Base-by-base conservation (phyloP, 2,113 vertebrate species). In the Ciconia stormi region DNA sequence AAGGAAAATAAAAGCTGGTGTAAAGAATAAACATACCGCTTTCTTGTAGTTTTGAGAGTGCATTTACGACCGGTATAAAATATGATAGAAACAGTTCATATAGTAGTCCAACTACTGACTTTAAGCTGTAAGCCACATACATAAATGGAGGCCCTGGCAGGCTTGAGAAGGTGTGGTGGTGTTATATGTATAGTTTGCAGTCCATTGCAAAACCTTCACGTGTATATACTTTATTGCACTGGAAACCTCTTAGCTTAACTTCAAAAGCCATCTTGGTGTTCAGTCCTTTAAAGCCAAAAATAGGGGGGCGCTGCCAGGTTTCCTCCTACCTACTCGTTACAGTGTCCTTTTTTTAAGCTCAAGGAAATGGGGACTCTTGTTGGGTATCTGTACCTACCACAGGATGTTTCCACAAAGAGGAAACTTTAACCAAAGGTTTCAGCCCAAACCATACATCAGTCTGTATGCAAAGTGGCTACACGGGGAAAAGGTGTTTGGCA, bases 11-110 rank as follows among this genome's bases (percentile, higher is more conserved):
- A 98, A 98, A 98, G 98, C 99, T 99, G 98, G 98, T 99, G 98
- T 98, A 99, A 99, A 99, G 98, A 98, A 98, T 98, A 98, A 98
- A 99, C 99, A 99, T 99, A 99, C 99, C 99, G 98, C 99, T 99
- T 99, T 99, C 99, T 98, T 99, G 99, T 98, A 98, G 99, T 99
- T 99, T 99, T 98, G 98, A 98, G 98, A 98, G 98, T 98, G 98
- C 98, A 98, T 98, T 98, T 99, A 99, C 98, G 98, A 98, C 98
- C 99, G 99, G 98, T 98, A 99, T 99, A 98, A 98, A 98, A 98
- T 98, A 99, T 98, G 98, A 99, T 97, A 99, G 98, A 98, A 98
- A 99, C 98, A 98, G 99, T 99, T 99, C 99, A 99, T 99, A 99
- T 91, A 98, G 98, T 98, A 99, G 99, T 99, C 99, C 99, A 99